Conservation (phyloP, 1,140 invertebrate species). For the Eulimnadia texana region DNA sequence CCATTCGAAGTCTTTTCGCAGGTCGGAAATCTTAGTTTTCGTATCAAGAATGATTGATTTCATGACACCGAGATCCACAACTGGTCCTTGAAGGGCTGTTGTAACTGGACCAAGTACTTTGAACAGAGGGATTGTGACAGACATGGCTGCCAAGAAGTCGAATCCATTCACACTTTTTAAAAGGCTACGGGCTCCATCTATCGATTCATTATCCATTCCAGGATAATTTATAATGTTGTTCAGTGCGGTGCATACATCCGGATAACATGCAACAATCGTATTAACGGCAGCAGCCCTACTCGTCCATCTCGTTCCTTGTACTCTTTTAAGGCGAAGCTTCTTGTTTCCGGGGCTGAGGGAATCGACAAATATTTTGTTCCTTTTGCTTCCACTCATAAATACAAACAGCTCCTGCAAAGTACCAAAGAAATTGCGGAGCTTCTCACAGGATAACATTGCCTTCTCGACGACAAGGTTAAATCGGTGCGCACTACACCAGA, state of each 20-base stretch:
- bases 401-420: not conserved
- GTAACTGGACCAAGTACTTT: too few species aligned
- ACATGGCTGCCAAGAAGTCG: too few species aligned
- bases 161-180: too few species aligned
- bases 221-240: too few species aligned
- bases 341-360: not conserved
- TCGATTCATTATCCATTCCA: too few species aligned
- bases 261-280: not conserved
- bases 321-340: not conserved
- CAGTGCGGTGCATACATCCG: not conserved
- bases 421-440: not conserved
- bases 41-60: not conserved
- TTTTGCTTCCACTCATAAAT: not conserved
- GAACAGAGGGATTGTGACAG: too few species aligned
- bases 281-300: not conserved
- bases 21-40: not conserved
- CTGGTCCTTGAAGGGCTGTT: not conserved
- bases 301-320: not conserved
- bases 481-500: not conserved
- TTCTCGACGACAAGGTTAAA: not conserved
- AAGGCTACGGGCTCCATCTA: too few species aligned
- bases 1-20: not conserved
- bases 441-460: not conserved
- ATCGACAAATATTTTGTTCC: not conserved
- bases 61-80: not conserved